Evolutionary conservation across 2,113 vertebrate species (phyloP).

Genomic region (Plectropomus leopardus): DNA sequence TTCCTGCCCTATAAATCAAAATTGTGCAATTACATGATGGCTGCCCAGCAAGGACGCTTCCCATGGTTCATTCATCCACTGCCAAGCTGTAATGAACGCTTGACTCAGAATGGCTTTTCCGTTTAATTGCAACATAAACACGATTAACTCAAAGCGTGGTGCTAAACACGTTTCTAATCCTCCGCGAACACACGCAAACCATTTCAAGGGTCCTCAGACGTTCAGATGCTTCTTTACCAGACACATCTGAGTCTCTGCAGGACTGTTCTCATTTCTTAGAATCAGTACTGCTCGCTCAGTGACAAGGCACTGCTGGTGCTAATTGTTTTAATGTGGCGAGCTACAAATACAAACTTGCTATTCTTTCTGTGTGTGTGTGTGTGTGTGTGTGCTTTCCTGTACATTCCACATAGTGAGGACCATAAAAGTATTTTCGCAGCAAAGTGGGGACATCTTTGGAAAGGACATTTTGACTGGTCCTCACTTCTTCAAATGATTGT

Average conservation of each 20-base stretch:
- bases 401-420: too few species aligned
- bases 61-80: slow-evolving; percentile 50
- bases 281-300: background rate
- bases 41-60: slow-evolving; percentile 50
- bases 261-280: background rate
- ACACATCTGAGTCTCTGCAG: background rate
- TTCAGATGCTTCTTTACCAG: background rate
- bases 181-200: background rate
- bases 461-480: too few species aligned
- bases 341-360: background rate
- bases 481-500: too few species aligned
- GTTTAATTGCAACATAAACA: slow-evolving; percentile 53
- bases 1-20: slow-evolving; percentile 64
- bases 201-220: background rate
- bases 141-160: slow-evolving; percentile 48
- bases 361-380: background rate
- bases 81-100: slow-evolving; percentile 45
- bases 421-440: too few species aligned
- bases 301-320: background rate
- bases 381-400: too few species aligned
- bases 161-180: slow-evolving; percentile 23
- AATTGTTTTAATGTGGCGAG: background rate
- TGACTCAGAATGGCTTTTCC: slow-evolving; percentile 41
- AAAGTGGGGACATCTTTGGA: too few species aligned
- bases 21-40: slow-evolving; percentile 55